These are phyloP conservation scores for Pammene fasciana DNA, from an alignment of 2,888 invertebrate genomes.

Conservation along the genomic window DNA sequence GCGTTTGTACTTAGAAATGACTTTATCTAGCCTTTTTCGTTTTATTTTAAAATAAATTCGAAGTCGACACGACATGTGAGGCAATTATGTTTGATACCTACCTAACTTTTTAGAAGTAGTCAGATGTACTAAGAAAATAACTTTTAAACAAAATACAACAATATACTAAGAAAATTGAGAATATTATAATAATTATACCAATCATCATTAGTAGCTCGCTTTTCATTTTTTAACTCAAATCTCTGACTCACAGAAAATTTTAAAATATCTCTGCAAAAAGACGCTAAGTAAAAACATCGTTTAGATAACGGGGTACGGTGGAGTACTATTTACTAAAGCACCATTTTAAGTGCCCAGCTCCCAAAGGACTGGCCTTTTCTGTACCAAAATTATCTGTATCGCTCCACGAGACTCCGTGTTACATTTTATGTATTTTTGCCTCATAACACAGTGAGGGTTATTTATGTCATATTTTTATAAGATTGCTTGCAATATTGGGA, in stretches of 20 bases:
- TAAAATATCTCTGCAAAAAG: constrained; percentile 20
- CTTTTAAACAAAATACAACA: neutral
- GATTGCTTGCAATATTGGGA: constrained; percentile 23
- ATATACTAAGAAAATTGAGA: neutral
- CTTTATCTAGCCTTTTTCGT: too few species aligned
- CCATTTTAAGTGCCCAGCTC: constrained; percentile 41
- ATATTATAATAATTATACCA: neutral
- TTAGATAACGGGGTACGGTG: constrained; percentile 35
- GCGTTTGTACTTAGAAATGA: too few species aligned
- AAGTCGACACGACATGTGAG: too few species aligned
- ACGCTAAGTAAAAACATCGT: constrained; percentile 36
- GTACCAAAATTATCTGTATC: constrained; percentile 43
- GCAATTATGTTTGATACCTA: too few species aligned
- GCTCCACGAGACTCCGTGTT: constrained; percentile 40
- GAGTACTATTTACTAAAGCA: constrained; percentile 39
- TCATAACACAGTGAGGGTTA: constrained; percentile 40
- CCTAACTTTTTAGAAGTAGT: neutral
- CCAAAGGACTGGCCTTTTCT: constrained; percentile 39
- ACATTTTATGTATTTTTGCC: constrained; percentile 42
- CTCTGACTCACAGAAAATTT: constrained; percentile 9
- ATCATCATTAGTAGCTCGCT: constrained; percentile 6
- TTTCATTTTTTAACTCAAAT: neutral
- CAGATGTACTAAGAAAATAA: neutral
- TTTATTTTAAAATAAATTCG: too few species aligned
- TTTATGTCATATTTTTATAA: constrained; percentile 38